Evolutionary conservation across 1,140 invertebrate genomes (phyloP), one percentile per base, ranked within the genome.

Genomic region (Limonius californicus): DNA sequence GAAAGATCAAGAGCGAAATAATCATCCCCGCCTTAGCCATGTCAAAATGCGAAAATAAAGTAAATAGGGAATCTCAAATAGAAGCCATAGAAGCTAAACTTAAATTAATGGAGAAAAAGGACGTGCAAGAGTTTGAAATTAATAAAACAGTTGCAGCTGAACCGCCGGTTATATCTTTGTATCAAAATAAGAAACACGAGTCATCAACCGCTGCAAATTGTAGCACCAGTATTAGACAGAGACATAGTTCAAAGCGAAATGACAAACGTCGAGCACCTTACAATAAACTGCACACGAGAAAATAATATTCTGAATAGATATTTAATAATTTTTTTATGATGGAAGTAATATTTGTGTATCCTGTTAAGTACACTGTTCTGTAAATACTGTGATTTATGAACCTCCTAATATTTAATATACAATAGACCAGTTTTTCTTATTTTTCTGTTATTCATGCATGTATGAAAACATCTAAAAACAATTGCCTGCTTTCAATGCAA

Each of bases 11-110:
- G 74, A 84, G 85, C 60, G 83, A 89, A 69, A 78, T 91, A 42
- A 84, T 88, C 58, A 90, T 91, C 68, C 84, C 90, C 50, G 89
- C 85, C 1, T 71, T 92, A 63, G 87, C 87, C 1, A 88, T 87
- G 58, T 84, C 85, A 14, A 89, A 89, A 68, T 83, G 83, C 45
- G 85, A 86, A 62, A 77, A 81, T 56, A 81, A 86, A 74, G 80
- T 89, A 23, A 91, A 89, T 75, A 85, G 87, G 67, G 82, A 86
- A 70, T 87, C 85, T 20, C 88, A 90, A 62, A 94, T 94, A 66
- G 87, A 90, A 70, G 90, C 90, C 1, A 94, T 94, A 62, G 91
- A 94, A 76, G 89, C 89, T 1, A 94, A 94, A 77, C 76, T 94
- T 1, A 92, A 91, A 70, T 78, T 88, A 69, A 88, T 93, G 84